Base-by-base conservation (phyloP, 2,797 vertebrate species). In the Hippoglossus hippoglossus region DNA sequence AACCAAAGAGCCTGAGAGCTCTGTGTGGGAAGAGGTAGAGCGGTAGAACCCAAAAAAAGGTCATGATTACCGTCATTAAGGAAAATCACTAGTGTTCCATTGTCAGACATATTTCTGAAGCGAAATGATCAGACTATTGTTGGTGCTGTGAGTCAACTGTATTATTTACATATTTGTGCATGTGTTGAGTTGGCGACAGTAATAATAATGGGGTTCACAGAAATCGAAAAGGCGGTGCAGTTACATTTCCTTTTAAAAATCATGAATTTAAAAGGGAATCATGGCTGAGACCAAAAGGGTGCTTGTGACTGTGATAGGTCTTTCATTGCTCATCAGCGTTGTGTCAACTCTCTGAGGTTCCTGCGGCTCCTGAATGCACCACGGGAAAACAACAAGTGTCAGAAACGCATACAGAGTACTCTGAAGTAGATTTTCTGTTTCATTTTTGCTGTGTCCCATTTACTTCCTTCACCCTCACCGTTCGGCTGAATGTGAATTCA, bases 31-130 rank as follows among this genome's bases (percentile, higher is more conserved):
- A 62, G 65, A 75, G 13, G 66, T 4, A 61, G 76, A 73, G 66
- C 60, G 63, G 76, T 64, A 63, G 80, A 81, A 79, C 76, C 58
- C 54, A 64, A 69, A 84, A 58, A 58, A 86, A 87, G 84, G 81
- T 88, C 85, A 82, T 58, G 77, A 87, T 80, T 83, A 75, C 67
- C 87, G 79, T 84, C 70, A 79, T 86, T 83, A 87, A 73, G 75
- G 62, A 74, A 79, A 81, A 82, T 68, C 49, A 61, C 58, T 19
- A 31, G 13, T 52, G 71, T 44, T 72, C 34, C 79, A 21, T 70
- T 58, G 47, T 54, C 51, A 81, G 72, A 67, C 6, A 44, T 55
- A 39, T 63, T 55, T 71, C 39, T 12, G 22, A 59, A 56, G 47
- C 65, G 67, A 77, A 79, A 69, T 65, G 10, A 80, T 39, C 62